Conservation (phyloP, 2,888 invertebrate species). For the Caenorhabditis sinica region DNA sequence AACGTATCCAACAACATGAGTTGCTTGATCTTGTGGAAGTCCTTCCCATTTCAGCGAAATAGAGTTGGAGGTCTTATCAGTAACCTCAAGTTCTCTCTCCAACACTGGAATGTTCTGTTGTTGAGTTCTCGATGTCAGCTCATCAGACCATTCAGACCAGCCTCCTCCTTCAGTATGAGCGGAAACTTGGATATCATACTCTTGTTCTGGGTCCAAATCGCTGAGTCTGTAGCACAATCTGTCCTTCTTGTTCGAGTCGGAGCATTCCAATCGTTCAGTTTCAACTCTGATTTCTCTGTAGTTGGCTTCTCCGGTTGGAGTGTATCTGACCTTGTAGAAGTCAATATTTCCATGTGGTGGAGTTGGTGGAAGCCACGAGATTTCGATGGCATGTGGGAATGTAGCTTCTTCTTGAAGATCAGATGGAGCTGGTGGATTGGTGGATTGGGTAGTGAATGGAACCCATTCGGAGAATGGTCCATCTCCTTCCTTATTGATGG, state of each 20-base stretch:
- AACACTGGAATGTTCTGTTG: constrained; percentile 83
- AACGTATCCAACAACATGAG: constrained; percentile 83
- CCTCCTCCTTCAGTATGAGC: constrained; percentile 83
- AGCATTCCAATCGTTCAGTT: constrained; percentile 81
- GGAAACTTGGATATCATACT: constrained; percentile 82
- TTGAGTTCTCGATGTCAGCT: constrained; percentile 78
- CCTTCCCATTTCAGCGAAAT: constrained; percentile 83
- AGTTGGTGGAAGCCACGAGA: constrained; percentile 82
- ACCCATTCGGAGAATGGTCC: constrained; percentile 83
- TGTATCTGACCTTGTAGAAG: constrained; percentile 83
- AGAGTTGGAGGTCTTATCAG: constrained; percentile 81
- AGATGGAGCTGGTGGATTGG: constrained; percentile 80
- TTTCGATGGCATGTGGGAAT: constrained; percentile 82
- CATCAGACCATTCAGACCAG: constrained; percentile 83
- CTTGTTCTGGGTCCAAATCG: constrained; percentile 83
- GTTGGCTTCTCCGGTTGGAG: constrained; percentile 76
- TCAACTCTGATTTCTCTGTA: constrained; percentile 81
- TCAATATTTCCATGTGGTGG: constrained; percentile 83
- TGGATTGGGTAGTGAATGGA: constrained; percentile 80
- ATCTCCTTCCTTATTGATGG: constrained; percentile 80
- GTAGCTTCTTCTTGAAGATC: constrained; percentile 82
- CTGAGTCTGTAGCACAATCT: constrained; percentile 83
- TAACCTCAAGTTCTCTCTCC: constrained; percentile 79
- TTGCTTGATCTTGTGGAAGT: constrained; percentile 76
- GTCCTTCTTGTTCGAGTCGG: constrained; percentile 79